These are phyloP conservation scores for Drosophila kikkawai DNA, from an alignment of 1,140 invertebrate genomes.

Conservation along the genomic window DNA sequence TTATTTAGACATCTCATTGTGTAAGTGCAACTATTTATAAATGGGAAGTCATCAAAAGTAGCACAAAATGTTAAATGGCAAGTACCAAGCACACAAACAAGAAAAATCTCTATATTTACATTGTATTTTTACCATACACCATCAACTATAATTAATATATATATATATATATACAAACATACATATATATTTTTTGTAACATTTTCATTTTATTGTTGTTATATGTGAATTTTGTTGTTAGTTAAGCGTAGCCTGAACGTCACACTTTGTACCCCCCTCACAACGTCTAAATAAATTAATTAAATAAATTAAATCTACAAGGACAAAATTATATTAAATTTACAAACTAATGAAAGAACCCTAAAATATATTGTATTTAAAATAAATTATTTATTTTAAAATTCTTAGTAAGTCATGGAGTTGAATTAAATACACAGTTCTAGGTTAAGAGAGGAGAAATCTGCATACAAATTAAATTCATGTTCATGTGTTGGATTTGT, in stretches of 20 bases:
- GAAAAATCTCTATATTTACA: slow-evolving; percentile 56
- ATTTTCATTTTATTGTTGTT: slow-evolving; percentile 79
- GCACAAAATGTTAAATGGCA: slow-evolving; percentile 51
- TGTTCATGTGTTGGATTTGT: slow-evolving; percentile 43
- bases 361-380: slow-evolving; percentile 48
- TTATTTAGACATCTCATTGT: slow-evolving; percentile 39
- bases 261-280: slow-evolving; percentile 78
- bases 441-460: slow-evolving; percentile 29
- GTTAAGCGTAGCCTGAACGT: slow-evolving; percentile 71
- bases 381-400: slow-evolving; percentile 67
- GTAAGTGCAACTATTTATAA: slow-evolving; percentile 51
- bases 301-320: slow-evolving; percentile 77
- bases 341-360: slow-evolving; percentile 32
- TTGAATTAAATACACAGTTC: slow-evolving; percentile 37
- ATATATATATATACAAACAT: slow-evolving; percentile 7
- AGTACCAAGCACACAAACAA: slow-evolving; percentile 37
- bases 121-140: slow-evolving; percentile 54
- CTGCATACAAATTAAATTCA: slow-evolving; percentile 13
- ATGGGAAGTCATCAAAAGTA: slow-evolving; percentile 18
- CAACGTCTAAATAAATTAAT: slow-evolving; percentile 69
- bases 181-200: slow-evolving; percentile 62
- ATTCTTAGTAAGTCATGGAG: slow-evolving; percentile 45
- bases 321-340: slow-evolving; percentile 76
- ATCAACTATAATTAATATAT: slow-evolving; percentile 28
- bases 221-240: slow-evolving; percentile 80